phyloP scores from a whole-genome alignment of 2,113 vertebrate species.

The Dunckerocampus dactyliophorus region DNA sequence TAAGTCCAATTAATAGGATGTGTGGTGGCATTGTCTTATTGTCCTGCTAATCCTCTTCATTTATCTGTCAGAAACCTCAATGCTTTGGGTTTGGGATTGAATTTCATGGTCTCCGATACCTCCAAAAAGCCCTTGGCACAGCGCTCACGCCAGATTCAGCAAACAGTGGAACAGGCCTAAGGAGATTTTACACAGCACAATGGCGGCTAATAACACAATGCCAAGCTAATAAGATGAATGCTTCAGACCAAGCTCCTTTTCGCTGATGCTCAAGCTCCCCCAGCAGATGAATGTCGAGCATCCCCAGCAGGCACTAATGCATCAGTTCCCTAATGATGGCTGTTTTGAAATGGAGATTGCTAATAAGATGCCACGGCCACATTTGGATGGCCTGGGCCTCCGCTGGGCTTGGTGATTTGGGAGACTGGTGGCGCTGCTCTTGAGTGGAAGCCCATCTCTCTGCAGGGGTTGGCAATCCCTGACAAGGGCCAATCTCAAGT shows the following conservation, averaged over 20 bases:
- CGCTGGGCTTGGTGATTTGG: constrained; percentile 57
- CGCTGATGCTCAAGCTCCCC: constrained; percentile 48
- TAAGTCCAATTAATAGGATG: constrained; percentile 67
- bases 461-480: constrained; percentile 44
- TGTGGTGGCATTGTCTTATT: constrained; percentile 61
- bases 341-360: constrained; percentile 73
- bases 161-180: constrained; percentile 60
- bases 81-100: constrained; percentile 64
- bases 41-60: constrained; percentile 61
- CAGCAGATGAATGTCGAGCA: constrained; percentile 58
- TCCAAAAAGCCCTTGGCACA: constrained; percentile 64
- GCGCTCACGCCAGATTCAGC: constrained; percentile 55
- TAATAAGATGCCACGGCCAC: constrained; percentile 68
- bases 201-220: constrained; percentile 69
- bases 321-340: constrained; percentile 71
- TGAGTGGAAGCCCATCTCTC: constrained; percentile 60
- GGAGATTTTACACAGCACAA: constrained; percentile 66
- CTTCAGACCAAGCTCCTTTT: constrained; percentile 58
- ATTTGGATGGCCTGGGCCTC: constrained; percentile 63
- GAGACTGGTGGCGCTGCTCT: constrained; percentile 37
- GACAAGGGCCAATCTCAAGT: constrained; percentile 49
- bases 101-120: constrained; percentile 67
- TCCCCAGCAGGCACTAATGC: constrained; percentile 62
- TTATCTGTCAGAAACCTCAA: constrained; percentile 68
- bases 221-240: constrained; percentile 69